Percentiles rank a stretch among this genome's conserved stretches.
Evolutionary conservation across 2,888 invertebrate genomes (phyloP).

Genomic region (Leucania comma): DNA sequence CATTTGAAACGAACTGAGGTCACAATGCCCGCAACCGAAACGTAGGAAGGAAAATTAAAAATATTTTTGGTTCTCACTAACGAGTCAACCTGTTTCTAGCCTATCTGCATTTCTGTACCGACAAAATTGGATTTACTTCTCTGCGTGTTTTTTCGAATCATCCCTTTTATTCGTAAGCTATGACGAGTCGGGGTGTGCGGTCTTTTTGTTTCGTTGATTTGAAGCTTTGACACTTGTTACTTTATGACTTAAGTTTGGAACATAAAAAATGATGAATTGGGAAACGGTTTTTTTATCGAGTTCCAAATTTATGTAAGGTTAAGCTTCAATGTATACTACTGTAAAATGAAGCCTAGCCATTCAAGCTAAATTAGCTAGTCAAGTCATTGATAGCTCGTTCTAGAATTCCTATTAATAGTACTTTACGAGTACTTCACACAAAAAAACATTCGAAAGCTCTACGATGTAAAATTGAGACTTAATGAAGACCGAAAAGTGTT

Average conservation of each 20-base stretch:
- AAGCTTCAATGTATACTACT: not conserved
- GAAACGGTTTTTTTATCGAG: not conserved
- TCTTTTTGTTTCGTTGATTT: slow-evolving; percentile 37
- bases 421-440: not conserved
- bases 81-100: slow-evolving; percentile 65
- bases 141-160: slow-evolving; percentile 61
- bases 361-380: too few species aligned
- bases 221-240: slow-evolving; percentile 1
- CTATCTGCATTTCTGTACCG: slow-evolving; percentile 72
- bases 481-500: too few species aligned
- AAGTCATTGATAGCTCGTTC: not conserved
- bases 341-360: not conserved
- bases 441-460: not conserved
- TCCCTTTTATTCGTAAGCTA: slow-evolving; percentile 53
- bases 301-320: too few species aligned
- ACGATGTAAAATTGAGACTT: not conserved
- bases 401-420: not conserved
- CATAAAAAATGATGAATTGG: not conserved
- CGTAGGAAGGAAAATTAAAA: slow-evolving; percentile 85
- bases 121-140: slow-evolving; percentile 72
- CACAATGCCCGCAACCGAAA: slow-evolving; percentile 75
- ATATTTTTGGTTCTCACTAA: slow-evolving; percentile 70
- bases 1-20: slow-evolving; percentile 68
- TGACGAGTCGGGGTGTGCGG: slow-evolving; percentile 18
- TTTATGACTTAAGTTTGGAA: not conserved